phyloP scores from a whole-genome alignment of 2,888 invertebrate genomes.

The Caenorhabditis drosophilae region DNA sequence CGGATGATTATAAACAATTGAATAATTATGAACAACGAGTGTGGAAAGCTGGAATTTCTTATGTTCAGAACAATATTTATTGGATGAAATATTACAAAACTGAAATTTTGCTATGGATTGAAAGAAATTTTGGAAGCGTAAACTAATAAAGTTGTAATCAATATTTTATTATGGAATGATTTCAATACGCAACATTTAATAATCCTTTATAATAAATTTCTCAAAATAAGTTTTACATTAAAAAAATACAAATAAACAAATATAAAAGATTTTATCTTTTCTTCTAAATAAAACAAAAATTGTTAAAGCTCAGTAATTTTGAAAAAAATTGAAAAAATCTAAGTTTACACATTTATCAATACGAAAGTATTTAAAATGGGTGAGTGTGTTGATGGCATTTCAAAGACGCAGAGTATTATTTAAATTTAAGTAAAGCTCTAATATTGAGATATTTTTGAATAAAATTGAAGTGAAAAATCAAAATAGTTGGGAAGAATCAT shows the following conservation, averaged over 20 bases:
- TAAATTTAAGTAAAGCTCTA: constrained; percentile 4
- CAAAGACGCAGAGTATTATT: neutral
- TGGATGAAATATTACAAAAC: constrained; percentile 9
- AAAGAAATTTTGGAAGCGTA: constrained; percentile 11
- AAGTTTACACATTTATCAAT: too few relatives aligned
- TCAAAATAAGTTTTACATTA: neutral
- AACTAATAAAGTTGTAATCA: neutral
- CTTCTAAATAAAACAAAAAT: too few relatives aligned
- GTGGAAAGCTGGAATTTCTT: constrained; percentile 1
- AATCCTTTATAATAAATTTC: neutral
- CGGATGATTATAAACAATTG: constrained; percentile 12
- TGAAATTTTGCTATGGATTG: constrained; percentile 11
- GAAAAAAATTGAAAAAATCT: too few relatives aligned
- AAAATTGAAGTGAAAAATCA: too few relatives aligned
- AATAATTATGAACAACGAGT: constrained; percentile 5
- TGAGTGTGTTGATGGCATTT: too few relatives aligned
- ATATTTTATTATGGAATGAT: constrained; percentile 1
- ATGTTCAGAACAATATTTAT: constrained; percentile 10
- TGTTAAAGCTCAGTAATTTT: too few relatives aligned
- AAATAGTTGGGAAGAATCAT: neutral
- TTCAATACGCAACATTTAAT: too few relatives aligned
- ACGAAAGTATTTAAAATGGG: too few relatives aligned
- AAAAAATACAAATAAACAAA: neutral
- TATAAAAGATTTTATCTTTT: too few relatives aligned
- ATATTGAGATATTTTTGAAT: neutral